A percentile compares a stretch with the other conserved stretches of the same genome.
Evolutionary conservation across 2,797 vertebrate species (phyloP).

Genomic region (Tangara arthus): DNA sequence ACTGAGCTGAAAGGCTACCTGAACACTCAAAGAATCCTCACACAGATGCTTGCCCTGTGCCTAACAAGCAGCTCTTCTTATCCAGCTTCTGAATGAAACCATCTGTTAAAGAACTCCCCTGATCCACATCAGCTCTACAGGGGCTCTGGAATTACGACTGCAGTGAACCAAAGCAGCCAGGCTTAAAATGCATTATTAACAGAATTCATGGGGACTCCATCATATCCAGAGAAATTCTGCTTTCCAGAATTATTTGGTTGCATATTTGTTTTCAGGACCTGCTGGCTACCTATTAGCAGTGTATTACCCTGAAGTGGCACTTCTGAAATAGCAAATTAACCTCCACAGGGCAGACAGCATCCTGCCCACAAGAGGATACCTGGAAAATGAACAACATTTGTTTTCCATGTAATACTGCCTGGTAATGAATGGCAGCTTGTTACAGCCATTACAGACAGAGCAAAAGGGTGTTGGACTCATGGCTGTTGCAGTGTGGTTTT

Average conservation of each 20-base stretch:
- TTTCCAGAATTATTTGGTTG: slow-evolving; percentile 1
- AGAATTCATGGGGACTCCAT: not conserved
- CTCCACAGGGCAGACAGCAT: not conserved
- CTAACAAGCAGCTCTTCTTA: slow-evolving; percentile 2
- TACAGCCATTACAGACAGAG: not conserved
- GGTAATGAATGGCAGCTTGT: not conserved
- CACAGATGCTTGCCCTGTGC: not conserved
- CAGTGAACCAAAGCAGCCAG: not conserved
- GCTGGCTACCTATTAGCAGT: not conserved
- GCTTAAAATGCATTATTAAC: slow-evolving; percentile 9
- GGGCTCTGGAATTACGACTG: not conserved
- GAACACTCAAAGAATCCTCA: not conserved
- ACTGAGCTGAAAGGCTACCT: not conserved
- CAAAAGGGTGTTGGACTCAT: not conserved
- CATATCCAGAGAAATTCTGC: not conserved
- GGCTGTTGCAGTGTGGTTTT: not conserved
- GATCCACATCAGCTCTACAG: slow-evolving; percentile 34
- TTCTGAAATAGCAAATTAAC: slow-evolving; percentile 14
- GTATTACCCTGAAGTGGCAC: not conserved
- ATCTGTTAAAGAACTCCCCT: slow-evolving; percentile 46
- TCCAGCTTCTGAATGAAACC: slow-evolving; percentile 14
- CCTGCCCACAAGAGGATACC: not conserved
- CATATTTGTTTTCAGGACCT: not conserved
- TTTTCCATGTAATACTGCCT: not conserved
- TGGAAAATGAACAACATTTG: slow-evolving; percentile 15